phyloP scores from a whole-genome alignment of 1,140 invertebrate genomes.

The Drosophila triauraria region DNA sequence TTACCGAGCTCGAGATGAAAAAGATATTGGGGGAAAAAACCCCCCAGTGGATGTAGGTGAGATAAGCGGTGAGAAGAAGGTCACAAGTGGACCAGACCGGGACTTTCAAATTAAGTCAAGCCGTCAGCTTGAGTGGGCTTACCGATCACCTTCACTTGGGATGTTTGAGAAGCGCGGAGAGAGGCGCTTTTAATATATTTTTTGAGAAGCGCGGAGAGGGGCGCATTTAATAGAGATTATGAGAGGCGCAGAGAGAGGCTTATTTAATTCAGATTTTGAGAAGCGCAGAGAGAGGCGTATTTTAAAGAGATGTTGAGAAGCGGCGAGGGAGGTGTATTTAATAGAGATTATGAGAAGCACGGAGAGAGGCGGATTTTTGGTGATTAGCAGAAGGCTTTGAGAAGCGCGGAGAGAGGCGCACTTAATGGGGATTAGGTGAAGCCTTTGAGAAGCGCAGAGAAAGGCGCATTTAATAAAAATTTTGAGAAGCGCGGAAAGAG shows the following conservation, averaged over 20 bases:
- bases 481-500: too few relatives aligned
- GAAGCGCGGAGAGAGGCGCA: too few relatives aligned
- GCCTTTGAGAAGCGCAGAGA: conserved; percentile 9
- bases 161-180: conserved; percentile 7
- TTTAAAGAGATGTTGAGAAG: too few relatives aligned
- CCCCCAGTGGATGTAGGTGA: conserved; percentile 20
- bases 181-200: neutral
- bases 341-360: neutral
- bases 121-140: neutral
- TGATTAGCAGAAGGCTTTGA: too few relatives aligned
- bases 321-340: too few relatives aligned
- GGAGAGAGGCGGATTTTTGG: neutral
- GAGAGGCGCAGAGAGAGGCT: too few relatives aligned
- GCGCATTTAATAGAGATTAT: neutral
- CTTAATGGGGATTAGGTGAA: too few relatives aligned
- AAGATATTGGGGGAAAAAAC: neutral
- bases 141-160: conserved; percentile 2
- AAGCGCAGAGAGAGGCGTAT: too few relatives aligned
- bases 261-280: too few relatives aligned
- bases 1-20: conserved; percentile 52
- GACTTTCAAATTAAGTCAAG: conserved; percentile 34
- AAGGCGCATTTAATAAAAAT: neutral
- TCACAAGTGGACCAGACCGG: conserved; percentile 31
- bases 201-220: too few relatives aligned
- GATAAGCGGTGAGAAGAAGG: conserved; percentile 15